Percentiles rank a stretch among this genome's conserved stretches.
Conservation (phyloP, 2,888 invertebrate genomes). For the Abrostola triplasia region DNA sequence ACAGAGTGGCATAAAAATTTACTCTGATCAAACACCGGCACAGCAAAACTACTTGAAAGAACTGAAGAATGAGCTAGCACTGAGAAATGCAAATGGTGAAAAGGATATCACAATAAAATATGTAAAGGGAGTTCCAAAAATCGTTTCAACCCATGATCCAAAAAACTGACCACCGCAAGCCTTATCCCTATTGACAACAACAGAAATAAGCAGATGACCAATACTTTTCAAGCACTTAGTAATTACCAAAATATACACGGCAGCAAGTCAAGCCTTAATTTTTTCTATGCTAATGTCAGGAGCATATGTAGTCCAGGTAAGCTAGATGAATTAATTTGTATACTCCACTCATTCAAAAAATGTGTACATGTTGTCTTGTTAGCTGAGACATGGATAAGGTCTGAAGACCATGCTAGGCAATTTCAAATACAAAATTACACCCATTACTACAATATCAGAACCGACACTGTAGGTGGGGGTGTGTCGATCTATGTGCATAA, state of each 20-base stretch:
- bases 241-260: background rate
- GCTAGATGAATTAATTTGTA: slow-evolving; percentile 45
- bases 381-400: slow-evolving; percentile 47
- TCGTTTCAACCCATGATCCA: background rate
- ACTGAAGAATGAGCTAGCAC: background rate
- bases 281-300: slow-evolving; percentile 46
- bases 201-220: background rate
- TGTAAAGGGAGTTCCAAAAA: background rate
- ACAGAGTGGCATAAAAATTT: background rate
- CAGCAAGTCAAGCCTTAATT: slow-evolving; percentile 12
- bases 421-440: slow-evolving; percentile 34
- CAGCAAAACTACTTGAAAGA: background rate
- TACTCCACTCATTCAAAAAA: slow-evolving; percentile 25
- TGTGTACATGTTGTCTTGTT: slow-evolving; percentile 35
- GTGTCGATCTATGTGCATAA: slow-evolving; percentile 52
- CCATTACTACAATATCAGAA: slow-evolving; percentile 48
- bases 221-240: background rate
- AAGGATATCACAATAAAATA: background rate
- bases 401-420: slow-evolving; percentile 22
- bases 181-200: no score
- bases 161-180: background rate
- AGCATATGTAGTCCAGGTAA: slow-evolving; percentile 46
- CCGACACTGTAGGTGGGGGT: slow-evolving; percentile 45
- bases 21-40: background rate
- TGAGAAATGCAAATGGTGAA: slow-evolving; percentile 1